Base-by-base conservation (phyloP, 2,113 vertebrate genomes). In the Embiotoca jacksoni region DNA sequence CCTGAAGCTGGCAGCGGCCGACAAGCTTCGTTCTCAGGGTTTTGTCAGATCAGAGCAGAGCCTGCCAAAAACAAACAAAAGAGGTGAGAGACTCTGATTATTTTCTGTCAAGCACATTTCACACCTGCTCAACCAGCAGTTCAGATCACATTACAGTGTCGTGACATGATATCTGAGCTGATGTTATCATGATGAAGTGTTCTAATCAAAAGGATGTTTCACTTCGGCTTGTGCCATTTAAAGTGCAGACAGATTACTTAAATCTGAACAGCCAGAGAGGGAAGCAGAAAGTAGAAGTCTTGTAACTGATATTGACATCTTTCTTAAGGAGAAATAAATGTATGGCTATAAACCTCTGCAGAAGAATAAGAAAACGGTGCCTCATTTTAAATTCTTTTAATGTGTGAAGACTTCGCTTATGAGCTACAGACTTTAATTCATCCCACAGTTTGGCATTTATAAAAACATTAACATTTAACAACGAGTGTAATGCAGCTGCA, bases 31-130 rank as follows among this genome's bases (percentile, higher is more conserved):
- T 64, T 92, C 92, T 44, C 94, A 92, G 61, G 91, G 84, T 35
- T 94, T 94, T 70, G 52, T 92, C 50, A 90, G 92, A 75, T 88
- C 93, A 52, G 92, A 94, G 32, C 95, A 93, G 90, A 84, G 31
- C 55, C 71, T 94, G 54, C 94, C 92, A 3, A 95, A 94, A 78
- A 85, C 92, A 47, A 94, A 82, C 74, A 96, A 95, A 85, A 95
- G 95, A 94, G 92, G 95, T 95, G 53, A 93, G 91, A 35, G 1
- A 76, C 10, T 41, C 14, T 35, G 36, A n/a, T 10, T 69, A 0
- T 36, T 36, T 6, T 13, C 2, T 23, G 4, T 3, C 1, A 8
- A 6, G 2, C 15, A 33, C 16, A 65, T 14, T 4, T 41, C 62
- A 68, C 37, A 46, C 2, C 59, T 52, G 11, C 37, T 54, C 2